Base-by-base conservation (phyloP, 2,113 vertebrate genomes). In the Chelonoidis abingdonii region DNA sequence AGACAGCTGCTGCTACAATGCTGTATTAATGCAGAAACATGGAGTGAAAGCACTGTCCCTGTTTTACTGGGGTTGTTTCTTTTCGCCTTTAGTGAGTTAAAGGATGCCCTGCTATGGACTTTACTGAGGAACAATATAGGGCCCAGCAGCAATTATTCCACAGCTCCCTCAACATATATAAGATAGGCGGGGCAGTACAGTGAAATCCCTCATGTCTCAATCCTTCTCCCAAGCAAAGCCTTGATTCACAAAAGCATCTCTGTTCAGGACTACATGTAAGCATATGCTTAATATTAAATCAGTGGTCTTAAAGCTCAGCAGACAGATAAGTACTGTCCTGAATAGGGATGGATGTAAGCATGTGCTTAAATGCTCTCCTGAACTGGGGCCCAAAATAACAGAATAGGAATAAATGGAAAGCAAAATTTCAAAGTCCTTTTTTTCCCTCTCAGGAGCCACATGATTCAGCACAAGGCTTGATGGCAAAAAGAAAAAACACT, bases 1-100 rank as follows among this genome's bases (percentile, higher is more conserved):
- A 44, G 88, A 84, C 8, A 96, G 94, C 94, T 96, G 94, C 96
- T 96, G 95, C 90, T 38, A 82, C 11, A 24, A 19, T 13, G 85
- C 89, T 0, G 0, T 81, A 89, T 75, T 89, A 78, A 88, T 41
- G 90, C 5, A 4, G 84, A 53, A n/a, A 80, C 89, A 89, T 44
- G 82, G 82, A 95, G 65, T 3, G 41, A 91, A 81, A 57, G 41
- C 62, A 84, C 59, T 8, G 1, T 52, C n/a, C 83, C 54, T 79
- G 8, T n/a, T 72, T 52, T 29, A 35, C 41, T 84, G 44, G 41
- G 47, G 27, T 57, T 87, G 21, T 8, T 92, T 86, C 54, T 80
- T 56, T 62, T 9, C 21, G 8, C 50, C 76, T 53, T 52, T 22
- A 80, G 41, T 1, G 24, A 82, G 21, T 8, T 49, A 65, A 83